Evolutionary conservation across 1,140 invertebrate species (phyloP), one percentile per base, ranked within the genome.

Genomic region (Papilio polytes): DNA sequence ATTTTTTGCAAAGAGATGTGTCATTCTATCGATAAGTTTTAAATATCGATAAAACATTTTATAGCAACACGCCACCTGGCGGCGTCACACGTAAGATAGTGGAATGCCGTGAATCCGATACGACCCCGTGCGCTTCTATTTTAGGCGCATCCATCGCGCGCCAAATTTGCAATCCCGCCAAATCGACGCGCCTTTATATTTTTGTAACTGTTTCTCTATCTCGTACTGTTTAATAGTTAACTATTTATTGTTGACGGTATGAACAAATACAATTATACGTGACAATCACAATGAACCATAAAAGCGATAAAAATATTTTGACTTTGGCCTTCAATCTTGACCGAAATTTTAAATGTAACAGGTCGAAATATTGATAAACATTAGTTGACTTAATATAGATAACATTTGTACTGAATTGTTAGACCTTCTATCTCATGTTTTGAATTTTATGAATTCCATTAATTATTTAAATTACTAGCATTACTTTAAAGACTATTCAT

Each of bases 151-250:
- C 85, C 88, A 86, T 83, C 88, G 78, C 92, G 91, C 87, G 93
- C 94, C 93, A 94, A 95, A 94, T 94, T 94, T 94, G 92, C 93
- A 88, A 94, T 92, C 87, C 88, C 88, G 87, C 90, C 89, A 91
- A 92, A 90, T 91, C 89, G 90, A 91, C 87, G 87, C 89, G 89
- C 88, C 89, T 90, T 85, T 48, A 87, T 94, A 94, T 95, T 94
- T 95, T 92, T 86, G 90, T 91, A 90, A 84, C 86, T 81, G 87
- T 94, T 94, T 94, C 94, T 91, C 88, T 94, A 94, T 89, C 83
- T 59, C n/a, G 79, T 84, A 86, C 87, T 90, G 90, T 88, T 86
- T 51, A 80, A 78, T 72, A 80, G 74, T 53, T 81, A 78, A 82
- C 82, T 84, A 82, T 78, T 78, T 82, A 74, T 74, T 20, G 72